A percentile compares a stretch with the other conserved stretches of the same genome.
These are phyloP conservation scores for Telenomus remus DNA, from an alignment of 1,140 invertebrate species.

Conservation along the genomic window DNA sequence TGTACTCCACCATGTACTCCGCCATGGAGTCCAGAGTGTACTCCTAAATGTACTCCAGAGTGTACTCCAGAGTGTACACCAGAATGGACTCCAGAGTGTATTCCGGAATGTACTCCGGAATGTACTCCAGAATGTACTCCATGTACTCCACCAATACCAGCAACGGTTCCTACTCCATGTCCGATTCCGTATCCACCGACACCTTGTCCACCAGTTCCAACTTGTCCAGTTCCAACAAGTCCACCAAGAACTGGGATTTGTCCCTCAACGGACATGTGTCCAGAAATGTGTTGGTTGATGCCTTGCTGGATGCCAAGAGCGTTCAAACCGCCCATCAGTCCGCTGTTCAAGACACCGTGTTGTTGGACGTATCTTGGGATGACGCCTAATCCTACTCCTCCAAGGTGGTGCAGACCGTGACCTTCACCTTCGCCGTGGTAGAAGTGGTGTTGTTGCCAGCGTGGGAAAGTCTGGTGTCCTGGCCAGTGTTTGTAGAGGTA, in stretches of 20 bases:
- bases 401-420: constrained; percentile 24
- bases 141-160: not conserved
- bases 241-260: constrained; percentile 16
- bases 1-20: constrained; percentile 1
- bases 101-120: constrained; percentile 10
- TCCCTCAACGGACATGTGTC: constrained; percentile 1
- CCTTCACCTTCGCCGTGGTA: constrained; percentile 42
- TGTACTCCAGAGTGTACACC: not conserved
- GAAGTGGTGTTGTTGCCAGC: constrained; percentile 62
- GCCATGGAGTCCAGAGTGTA: constrained; percentile 1
- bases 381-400: constrained; percentile 8
- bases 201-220: constrained; percentile 17
- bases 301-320: too few species aligned
- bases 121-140: not conserved
- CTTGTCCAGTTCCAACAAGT: too few species aligned
- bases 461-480: constrained; percentile 66
- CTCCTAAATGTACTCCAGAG: constrained; percentile 13
- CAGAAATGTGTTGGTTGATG: not conserved
- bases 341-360: too few species aligned
- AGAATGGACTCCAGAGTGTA: not conserved
- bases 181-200: constrained; percentile 20
- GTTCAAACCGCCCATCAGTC: too few species aligned
- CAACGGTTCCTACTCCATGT: not conserved
- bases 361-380: constrained; percentile 28
- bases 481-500: constrained; percentile 64